Conservation (phyloP, 1,140 invertebrate species). For the Drosophila parvula region DNA sequence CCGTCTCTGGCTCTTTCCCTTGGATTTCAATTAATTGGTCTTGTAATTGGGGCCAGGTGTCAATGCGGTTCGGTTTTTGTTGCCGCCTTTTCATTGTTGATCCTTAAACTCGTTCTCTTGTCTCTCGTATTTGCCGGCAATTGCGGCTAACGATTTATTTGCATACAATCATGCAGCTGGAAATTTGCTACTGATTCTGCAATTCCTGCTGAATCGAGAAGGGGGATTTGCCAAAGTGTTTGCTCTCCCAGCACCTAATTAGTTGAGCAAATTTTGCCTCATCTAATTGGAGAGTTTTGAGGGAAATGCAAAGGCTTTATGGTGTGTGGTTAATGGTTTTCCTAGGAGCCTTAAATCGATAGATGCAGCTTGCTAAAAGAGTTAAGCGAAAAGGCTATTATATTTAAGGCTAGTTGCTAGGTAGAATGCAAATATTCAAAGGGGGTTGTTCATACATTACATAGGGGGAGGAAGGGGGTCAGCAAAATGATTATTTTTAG, state of each 20-base stretch:
- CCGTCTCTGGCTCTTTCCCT: conserved; percentile 20
- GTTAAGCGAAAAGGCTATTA: background rate
- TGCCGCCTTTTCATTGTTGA: conserved; percentile 22
- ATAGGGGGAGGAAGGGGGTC: no score
- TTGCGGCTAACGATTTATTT: conserved; percentile 51
- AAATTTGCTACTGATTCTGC: conserved; percentile 22
- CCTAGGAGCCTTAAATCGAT: background rate
- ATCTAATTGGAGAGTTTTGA: conserved; percentile 21
- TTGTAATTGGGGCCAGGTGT: conserved; percentile 62
- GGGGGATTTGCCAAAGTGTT: conserved; percentile 34
- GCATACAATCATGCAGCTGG: conserved; percentile 49
- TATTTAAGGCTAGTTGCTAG: background rate
- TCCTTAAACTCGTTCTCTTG: background rate
- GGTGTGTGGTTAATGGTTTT: background rate
- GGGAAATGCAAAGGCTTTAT: background rate
- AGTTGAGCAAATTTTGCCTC: conserved; percentile 58
- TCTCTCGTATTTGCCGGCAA: conserved; percentile 27
- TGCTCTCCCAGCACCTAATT: conserved; percentile 56
- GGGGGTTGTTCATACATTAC: no score
- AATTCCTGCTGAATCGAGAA: conserved; percentile 27
- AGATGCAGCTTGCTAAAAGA: background rate
- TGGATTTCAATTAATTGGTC: conserved; percentile 68
- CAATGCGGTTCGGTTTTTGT: conserved; percentile 8
- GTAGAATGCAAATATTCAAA: no score
- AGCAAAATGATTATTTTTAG: no score